Base-by-base conservation (phyloP, 2,888 invertebrate species). In the Saturnia pavonia region DNA sequence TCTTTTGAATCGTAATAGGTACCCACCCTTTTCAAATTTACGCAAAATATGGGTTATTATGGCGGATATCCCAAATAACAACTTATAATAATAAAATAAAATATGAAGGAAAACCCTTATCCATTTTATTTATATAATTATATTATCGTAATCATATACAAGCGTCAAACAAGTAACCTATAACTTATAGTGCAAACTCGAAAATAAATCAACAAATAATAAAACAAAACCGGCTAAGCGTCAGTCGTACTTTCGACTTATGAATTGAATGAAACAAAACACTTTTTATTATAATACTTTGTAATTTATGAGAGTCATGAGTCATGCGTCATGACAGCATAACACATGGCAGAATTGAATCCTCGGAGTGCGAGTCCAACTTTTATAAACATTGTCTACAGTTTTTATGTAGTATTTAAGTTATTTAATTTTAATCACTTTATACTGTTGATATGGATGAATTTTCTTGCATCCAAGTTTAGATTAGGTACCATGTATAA, bases 1-100 rank as follows among this genome's bases (percentile, higher is more conserved):
- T 54, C 54, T n/a, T 54, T 54, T n/a, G 54, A 54, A 54, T 22
- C 54, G 22, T 54, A 22, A 54, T 54, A 54, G 54, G n/a, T 54
- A 54, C 3, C 22, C 22, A 54, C 11, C 54, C 22, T 8, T 22
- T 54, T 22, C 22, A n/a, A 22, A 54, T 54, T 54, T 54, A 2
- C 8, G n/a, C 19, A 22, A 54, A 54, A 22, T 54, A 54, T 22
- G 14, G 3, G 43, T 43, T 43, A 43, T 43, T 43, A 54, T 22
- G 54, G 54, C 22, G 54, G 22, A 22, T 54, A 22, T 54, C 54
- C 54, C n/a, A n/a, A n/a, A n/a, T 54, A 22, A 54, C 22, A 54
- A 9, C 1, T 43, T 7, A 43, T 43, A 43, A 43, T 43, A 54
- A 54, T 22, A 54, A 54, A n/a, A 11, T n/a, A 54, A 54, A n/a